Evolutionary conservation across 2,113 vertebrate species (phyloP), one percentile per base, ranked within the genome.

Genomic region (Brachionichthys hirsutus): DNA sequence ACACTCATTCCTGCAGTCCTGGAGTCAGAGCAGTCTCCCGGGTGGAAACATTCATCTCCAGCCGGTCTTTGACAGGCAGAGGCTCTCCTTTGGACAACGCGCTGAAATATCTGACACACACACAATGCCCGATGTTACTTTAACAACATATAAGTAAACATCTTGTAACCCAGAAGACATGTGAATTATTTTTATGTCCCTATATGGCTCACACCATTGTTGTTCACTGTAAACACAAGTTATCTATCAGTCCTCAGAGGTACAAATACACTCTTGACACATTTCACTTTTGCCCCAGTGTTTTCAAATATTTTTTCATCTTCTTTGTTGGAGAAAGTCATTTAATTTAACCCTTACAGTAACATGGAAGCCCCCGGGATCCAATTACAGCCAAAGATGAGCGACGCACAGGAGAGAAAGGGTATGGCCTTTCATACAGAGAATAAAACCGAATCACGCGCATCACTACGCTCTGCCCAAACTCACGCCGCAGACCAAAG

Each of bases 401-500:
- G 13, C 70, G 35, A 53, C 13, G 22, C 46, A 19, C 42, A 64
- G 38, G 66, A 78, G 61, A 77, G n/a, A 78, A 64, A 35, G 24
- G 45, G 10, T 38, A 22, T 60, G 47, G 2, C 3, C 24, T 56
- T 58, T 53, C 34, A n/a, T 52, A 11, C 14, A 51, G 12, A 9
- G 13, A 66, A 57, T 64, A 54, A 70, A 70, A 70, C 18, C 50
- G 13, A 22, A 43, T 9, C 20, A 49, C 17, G 56, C 36, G 36
- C 11, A 38, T 22, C 36, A 6, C 22, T 47, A 15, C 42, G 19
- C 17, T 20, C 2, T 16, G 49, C 18, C 14, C 1, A 0, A 63
- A 91, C 95, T 95, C 82, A 98, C 94, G 89, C 93, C 14, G 91
- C 90, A 38, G 94, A 91, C 96, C 96, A 98, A 75, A 85, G 88